phyloP scores from a whole-genome alignment of 2,888 invertebrate species.

The Lomographa bimaculata region DNA sequence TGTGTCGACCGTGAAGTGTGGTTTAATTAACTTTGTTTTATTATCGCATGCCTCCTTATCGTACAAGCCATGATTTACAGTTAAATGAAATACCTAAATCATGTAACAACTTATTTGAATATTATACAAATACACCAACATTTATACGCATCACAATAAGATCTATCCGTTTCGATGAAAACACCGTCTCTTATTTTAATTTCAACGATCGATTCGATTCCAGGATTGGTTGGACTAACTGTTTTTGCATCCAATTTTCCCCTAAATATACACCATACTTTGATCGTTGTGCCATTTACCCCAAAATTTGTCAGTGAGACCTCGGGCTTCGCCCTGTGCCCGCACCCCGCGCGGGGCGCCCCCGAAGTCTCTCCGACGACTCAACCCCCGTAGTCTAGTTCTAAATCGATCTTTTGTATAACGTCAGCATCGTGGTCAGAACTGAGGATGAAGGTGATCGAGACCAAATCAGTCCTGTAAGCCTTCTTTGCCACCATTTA shows the following conservation, averaged over 20 bases:
- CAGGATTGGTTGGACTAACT: slow-evolving; percentile 80
- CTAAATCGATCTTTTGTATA: slow-evolving; percentile 21
- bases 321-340: slow-evolving; percentile 53
- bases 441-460: slow-evolving; percentile 2
- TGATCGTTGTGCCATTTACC: slow-evolving; percentile 81
- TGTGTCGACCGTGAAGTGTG: too few relatives aligned
- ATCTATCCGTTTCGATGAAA: too few relatives aligned
- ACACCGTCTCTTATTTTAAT: too few relatives aligned
- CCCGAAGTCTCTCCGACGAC: slow-evolving; percentile 52
- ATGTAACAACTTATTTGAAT: too few relatives aligned
- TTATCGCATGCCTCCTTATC: slow-evolving; percentile 7
- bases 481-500: too few relatives aligned
- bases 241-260: slow-evolving; percentile 52
- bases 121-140: slow-evolving; percentile 17
- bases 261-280: slow-evolving; percentile 53
- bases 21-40: too few relatives aligned
- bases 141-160: too few relatives aligned
- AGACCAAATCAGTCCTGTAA: too few relatives aligned
- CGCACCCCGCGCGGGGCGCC: slow-evolving; percentile 67
- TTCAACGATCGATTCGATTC: too few relatives aligned
- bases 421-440: slow-evolving; percentile 20
- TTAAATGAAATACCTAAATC: too few relatives aligned
- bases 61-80: too few relatives aligned
- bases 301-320: slow-evolving; percentile 46
- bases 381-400: slow-evolving; percentile 39